These are phyloP conservation scores for Opisthocomus hoazin DNA, from an alignment of 2,113 vertebrate species.

Conservation along the genomic window DNA sequence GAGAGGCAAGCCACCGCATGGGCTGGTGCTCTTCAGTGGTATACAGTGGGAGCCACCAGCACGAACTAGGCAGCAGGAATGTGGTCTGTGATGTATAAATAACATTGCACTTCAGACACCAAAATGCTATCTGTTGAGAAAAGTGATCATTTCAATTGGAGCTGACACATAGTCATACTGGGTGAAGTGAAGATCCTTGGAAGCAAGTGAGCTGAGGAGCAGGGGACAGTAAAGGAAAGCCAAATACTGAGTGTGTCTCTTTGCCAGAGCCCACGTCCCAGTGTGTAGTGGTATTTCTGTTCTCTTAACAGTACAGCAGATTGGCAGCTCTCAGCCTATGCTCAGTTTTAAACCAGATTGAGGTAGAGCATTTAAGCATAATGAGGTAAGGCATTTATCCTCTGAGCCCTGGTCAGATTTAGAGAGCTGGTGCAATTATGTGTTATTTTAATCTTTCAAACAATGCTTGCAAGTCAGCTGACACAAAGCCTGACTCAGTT, in stretches of 20 bases:
- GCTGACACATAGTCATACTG: neutral
- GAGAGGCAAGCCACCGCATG: neutral
- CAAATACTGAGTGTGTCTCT: neutral
- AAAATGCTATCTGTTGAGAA: neutral
- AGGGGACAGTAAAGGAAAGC: neutral
- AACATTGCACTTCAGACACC: neutral
- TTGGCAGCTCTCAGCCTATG: neutral
- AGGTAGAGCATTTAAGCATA: constrained; percentile 13
- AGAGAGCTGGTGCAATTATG: constrained; percentile 11
- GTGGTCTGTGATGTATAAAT: neutral
- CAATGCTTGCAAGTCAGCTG: neutral
- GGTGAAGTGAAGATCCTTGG: neutral
- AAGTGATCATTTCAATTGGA: neutral
- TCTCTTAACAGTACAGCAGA: neutral
- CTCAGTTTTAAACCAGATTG: constrained; percentile 32
- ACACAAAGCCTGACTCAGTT: constrained; percentile 12
- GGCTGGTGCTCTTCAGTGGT: neutral
- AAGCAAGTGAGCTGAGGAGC: neutral
- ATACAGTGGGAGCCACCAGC: neutral
- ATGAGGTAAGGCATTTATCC: constrained; percentile 41
- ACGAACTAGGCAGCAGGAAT: neutral
- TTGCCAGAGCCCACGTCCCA: neutral
- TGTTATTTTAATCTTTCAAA: constrained; percentile 45
- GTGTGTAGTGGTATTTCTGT: neutral
- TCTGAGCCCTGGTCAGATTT: constrained; percentile 35